Percentiles rank a stretch among this genome's conserved stretches.
Evolutionary conservation across 2,113 vertebrate genomes (phyloP).

Genomic region (Ciconia boyciana): DNA sequence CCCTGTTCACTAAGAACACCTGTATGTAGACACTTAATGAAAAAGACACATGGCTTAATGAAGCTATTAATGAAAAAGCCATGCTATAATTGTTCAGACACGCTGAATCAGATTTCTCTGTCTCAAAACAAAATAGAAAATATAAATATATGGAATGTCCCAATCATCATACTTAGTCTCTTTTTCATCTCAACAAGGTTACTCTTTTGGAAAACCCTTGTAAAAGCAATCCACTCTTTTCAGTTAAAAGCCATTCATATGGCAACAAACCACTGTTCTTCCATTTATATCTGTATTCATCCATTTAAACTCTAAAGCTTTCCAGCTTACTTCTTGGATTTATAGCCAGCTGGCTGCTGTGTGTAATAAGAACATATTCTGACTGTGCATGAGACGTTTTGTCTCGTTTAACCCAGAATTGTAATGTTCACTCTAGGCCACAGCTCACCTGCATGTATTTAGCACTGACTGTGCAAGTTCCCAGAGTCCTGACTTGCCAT

Average conservation of each 20-base stretch:
- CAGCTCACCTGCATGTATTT: not conserved
- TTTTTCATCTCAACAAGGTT: not conserved
- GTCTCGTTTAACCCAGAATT: not conserved
- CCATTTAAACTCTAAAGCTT: conserved; percentile 35
- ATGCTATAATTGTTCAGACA: not conserved
- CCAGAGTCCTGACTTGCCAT: not conserved
- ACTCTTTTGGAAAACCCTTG: not conserved
- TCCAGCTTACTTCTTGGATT: conserved; percentile 46
- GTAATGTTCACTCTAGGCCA: not conserved
- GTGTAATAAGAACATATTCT: conserved; percentile 3
- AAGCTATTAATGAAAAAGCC: not conserved
- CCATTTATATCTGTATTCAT: conserved; percentile 28
- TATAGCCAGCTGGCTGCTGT: conserved; percentile 46
- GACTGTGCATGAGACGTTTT: not conserved
- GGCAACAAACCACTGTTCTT: conserved; percentile 10
- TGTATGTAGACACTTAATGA: not conserved
- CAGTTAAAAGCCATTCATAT: not conserved
- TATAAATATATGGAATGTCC: not conserved
- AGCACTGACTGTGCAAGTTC: not conserved
- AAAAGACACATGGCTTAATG: too few species aligned
- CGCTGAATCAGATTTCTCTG: not conserved
- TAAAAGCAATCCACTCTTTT: conserved; percentile 16
- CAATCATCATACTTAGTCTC: not conserved
- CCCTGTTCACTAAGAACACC: not conserved
- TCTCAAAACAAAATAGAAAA: not conserved